A percentile compares a stretch with the other conserved stretches of the same genome.
Conservation (phyloP, 2,113 vertebrate genomes). For the Cervus canadensis region DNA sequence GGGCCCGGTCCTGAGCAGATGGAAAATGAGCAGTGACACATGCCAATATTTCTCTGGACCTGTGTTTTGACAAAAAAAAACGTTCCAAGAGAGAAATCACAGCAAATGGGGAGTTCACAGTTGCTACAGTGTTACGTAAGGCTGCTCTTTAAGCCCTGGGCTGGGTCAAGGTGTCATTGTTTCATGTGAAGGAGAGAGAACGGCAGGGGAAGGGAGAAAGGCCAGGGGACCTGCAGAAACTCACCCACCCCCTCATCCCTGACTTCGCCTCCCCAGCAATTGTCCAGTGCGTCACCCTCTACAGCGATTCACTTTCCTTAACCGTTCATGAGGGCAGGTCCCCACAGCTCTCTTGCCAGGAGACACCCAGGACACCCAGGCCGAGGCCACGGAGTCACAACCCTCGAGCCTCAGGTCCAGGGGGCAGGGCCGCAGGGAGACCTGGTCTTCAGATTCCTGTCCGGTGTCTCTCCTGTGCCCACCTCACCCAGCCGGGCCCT, state of each 20-base stretch:
- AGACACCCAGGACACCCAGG: not conserved
- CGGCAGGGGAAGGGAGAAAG: not conserved
- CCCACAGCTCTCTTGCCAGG: not conserved
- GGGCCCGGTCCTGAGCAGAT: accelerated
- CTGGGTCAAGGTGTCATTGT: not conserved
- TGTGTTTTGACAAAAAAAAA: not conserved
- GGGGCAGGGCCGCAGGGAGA: not conserved
- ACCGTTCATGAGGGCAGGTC: not conserved
- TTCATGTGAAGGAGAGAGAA: not conserved
- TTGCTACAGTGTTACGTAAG: not conserved
- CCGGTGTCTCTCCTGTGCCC: not conserved
- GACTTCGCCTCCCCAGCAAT: not conserved
- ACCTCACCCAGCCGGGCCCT: not conserved
- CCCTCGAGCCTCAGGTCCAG: not conserved
- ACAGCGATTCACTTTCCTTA: not conserved
- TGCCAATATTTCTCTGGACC: not conserved
- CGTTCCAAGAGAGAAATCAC: not conserved
- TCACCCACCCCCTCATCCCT: not conserved
- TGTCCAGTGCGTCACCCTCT: not conserved
- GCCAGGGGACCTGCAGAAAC: not conserved
- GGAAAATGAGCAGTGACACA: not conserved
- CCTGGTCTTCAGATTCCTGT: not conserved
- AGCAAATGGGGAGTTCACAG: not conserved
- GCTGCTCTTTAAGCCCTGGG: not conserved
- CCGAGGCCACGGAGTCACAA: not conserved